Percentiles rank a stretch among this genome's conserved stretches.
Evolutionary conservation across 2,797 vertebrate species (phyloP).

Genomic region (Labroides dimidiatus): DNA sequence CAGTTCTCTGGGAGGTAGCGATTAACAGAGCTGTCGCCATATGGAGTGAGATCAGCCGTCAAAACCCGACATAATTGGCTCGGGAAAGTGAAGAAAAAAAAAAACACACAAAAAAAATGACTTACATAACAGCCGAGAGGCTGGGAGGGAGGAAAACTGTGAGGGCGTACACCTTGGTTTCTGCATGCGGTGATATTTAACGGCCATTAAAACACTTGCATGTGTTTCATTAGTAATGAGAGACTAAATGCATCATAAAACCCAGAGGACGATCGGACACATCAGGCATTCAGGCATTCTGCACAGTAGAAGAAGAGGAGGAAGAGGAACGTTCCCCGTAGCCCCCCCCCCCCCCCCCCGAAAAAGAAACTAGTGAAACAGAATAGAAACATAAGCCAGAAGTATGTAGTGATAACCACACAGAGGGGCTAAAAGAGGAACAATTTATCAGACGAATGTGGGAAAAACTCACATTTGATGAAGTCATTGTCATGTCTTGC

Average conservation of each 20-base stretch:
- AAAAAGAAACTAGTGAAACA: constrained; percentile 37
- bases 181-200: constrained; percentile 53
- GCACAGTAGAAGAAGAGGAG: constrained; percentile 9
- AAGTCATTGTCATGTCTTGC: constrained; percentile 79
- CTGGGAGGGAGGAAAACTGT: constrained; percentile 14
- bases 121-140: constrained; percentile 49
- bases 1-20: constrained; percentile 73
- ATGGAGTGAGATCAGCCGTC: constrained; percentile 75
- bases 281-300: constrained; percentile 24
- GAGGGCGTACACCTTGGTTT: constrained; percentile 53
- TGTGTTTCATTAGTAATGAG: constrained; percentile 68
- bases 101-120: constrained; percentile 52
- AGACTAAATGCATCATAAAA: constrained; percentile 59
- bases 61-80: constrained; percentile 72
- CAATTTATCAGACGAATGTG: constrained; percentile 61
- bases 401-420: constrained; percentile 45
- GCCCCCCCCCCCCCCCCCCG: too few species aligned
- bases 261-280: constrained; percentile 39
- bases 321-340: constrained; percentile 15
- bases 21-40: constrained; percentile 75
- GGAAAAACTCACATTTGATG: constrained; percentile 72
- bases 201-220: constrained; percentile 59
- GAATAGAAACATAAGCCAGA: constrained; percentile 46
- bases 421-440: constrained; percentile 27
- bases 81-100: too few species aligned